Evolutionary conservation across 30 jellyfish, hydroid and myxozoan genomes (phyloP), one percentile per base, ranked within the genome.

Genomic region (Aurelia aurita): DNA sequence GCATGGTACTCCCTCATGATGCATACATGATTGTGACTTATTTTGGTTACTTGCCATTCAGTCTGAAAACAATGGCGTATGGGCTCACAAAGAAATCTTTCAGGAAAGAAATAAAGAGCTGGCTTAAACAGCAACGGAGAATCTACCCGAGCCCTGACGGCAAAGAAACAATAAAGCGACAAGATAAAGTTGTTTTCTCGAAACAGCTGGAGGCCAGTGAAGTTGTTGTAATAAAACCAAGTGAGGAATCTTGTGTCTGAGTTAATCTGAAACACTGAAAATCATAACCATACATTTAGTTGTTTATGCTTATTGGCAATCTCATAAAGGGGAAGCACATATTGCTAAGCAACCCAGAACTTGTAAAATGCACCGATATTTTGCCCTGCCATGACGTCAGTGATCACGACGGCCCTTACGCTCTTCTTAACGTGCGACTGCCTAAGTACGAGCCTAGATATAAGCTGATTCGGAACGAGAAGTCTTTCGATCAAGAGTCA

Each of bases 1-100:
- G 45, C 28, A 57, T 12, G 34, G 63, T 29, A 2, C 46, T 69
- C 46, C 85, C 80, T n/a, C 91, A 81, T 27, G 27, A 53, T 11
- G 55, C 58, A 7, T 72, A 72, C 63, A 69, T 81, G 66, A 4
- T 32, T 1, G 91, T 72, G 15, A 81, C 91, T n/a, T 69, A 26
- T 25, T 59, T 81, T 3, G 91, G 91, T 1, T 69, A 39, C 28
- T 69, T 81, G 78, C 91, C 91, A 49, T 81, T 81, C 78, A 81
- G 91, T 34, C 19, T 81, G 29, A 81, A 81, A 58, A 58, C 91
- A 8, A 14, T 81, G 12, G 80, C 80, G 8, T 58, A 68, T 39
- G 72, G 70, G 80, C 15, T 81, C 58, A 69, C 78, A 22, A 81
- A 69, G 65, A 81, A 55, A 71, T 67, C 76, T 18, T 64, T 51